Evolutionary conservation across 2,113 vertebrate genomes (phyloP), one percentile per base, ranked within the genome.

Genomic region (Nycticryphes semicollaris): DNA sequence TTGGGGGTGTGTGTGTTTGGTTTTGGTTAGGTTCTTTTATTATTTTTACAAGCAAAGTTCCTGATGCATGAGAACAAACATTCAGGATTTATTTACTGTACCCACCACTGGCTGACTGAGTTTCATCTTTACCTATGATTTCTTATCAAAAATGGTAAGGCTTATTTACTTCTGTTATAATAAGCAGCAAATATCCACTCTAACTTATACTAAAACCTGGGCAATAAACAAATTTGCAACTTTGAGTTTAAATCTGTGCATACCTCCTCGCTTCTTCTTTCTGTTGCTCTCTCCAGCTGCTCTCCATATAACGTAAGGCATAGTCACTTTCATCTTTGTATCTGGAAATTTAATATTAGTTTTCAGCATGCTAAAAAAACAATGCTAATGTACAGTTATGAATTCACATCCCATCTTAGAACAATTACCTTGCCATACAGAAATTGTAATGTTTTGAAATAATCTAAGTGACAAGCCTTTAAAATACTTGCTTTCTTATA

Each of bases 311-410:
- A 95, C 98, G 99, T 95, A 99, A 98, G 96, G 99, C 99, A 98
- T 99, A 99, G 94, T 99, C 99, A 84, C 99, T 99, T 96, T 99
- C 99, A 76, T 99, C 99, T 98, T 98, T 99, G 97, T 99, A 99
- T 91, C 99, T 99, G 96, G 43, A 94, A 96, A 96, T 72, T 15
- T 83, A 85, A 68, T 62, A 95, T 17, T 51, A 27, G 70, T 23
- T 48, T 93, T 90, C 76, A 96, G 60, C 62, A 87, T 31, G 91
- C 39, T 45, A 56, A 47, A 74, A 92, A 53, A 14, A 89, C 45
- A 66, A 60, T 21, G 22, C 68, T 39, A 9, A 62, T 14, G 20
- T 51, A 80, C 35, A 84, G 9, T 35, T 37, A 69, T 60, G 25
- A 94, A 84, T 45, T 73, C 43, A 37, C 17, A 47, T 14, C 8